Evolutionary conservation across 2,797 vertebrate species (phyloP), one percentile per base, ranked within the genome.

Genomic region (Alca torda): DNA sequence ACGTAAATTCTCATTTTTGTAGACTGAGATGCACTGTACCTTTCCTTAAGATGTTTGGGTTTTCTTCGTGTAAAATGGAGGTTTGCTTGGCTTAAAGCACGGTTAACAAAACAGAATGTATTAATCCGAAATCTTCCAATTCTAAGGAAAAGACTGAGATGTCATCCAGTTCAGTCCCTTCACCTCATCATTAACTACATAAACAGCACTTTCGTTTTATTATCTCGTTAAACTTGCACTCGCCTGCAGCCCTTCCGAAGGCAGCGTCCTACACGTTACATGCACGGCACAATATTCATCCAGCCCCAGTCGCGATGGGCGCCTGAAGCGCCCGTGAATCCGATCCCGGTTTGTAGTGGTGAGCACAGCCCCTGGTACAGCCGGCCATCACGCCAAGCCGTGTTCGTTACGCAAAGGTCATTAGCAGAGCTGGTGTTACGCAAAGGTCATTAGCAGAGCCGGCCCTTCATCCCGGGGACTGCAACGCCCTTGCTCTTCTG

Each of bases 391-490:
- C 10, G 19, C 54, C 45, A 61, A 83, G 70, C 31, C 2, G 16
- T 9, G 41, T 14, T 33, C 10, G 19, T 95, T 78, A 86, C 3
- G 69, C 91, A 88, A 95, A 63, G 74, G 70, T 73, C 69, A 12
- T 77, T 43, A 37, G 50, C n/a, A 24, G 39, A 33, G 61, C 31
- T 50, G 54, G 86, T 30, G 15, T 95, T 82, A 84, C 3, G 67
- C 90, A 90, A 95, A 61, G 77, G 67, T 73, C 73, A 8, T 77
- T 39, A 43, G 54, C 37, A 24, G 45, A n/a, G 60, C 21, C 57
- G 65, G 81, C n/a, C 63, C 89, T 95, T 94, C 90, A 89, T 95
- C 87, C 86, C 19, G 59, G 82, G 81, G 43, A 64, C 54, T 7
- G 69, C 77, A 68, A 80, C 89, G 79, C 45, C 67, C 81, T 68